phyloP scores from a whole-genome alignment of 2,888 invertebrate species.

The Pristionchus arcanus region DNA sequence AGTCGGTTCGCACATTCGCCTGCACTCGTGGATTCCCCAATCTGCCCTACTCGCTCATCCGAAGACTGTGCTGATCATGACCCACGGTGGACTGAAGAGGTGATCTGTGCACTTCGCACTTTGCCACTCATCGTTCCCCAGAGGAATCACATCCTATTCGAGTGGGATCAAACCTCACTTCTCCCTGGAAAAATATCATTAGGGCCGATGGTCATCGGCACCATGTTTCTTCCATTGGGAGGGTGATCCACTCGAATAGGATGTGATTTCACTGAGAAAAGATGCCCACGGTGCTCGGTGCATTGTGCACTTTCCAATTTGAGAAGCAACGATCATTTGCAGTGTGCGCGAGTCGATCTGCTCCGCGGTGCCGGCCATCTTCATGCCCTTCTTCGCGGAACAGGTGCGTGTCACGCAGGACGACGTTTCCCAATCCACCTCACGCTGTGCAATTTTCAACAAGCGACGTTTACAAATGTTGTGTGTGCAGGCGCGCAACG shows the following conservation, averaged over 20 bases:
- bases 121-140: not conserved
- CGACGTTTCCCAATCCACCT: conserved; percentile 32
- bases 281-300: not conserved
- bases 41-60: conserved; percentile 65
- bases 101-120: not conserved
- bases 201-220: no score
- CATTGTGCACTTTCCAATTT: not conserved
- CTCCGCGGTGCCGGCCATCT: conserved; percentile 55
- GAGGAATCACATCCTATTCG: not conserved
- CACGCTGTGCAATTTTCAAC: not conserved
- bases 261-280: no score
- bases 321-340: not conserved
- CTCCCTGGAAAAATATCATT: no score
- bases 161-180: no score
- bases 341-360: conserved; percentile 57
- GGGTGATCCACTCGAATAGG: no score
- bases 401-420: conserved; percentile 10
- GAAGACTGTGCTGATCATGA: conserved; percentile 66
- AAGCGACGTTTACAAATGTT: conserved; percentile 30
- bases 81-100: conserved; percentile 70
- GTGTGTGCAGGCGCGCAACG: conserved; percentile 30
- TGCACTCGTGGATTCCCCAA: conserved; percentile 68
- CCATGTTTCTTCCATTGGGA: no score
- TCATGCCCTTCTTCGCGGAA: conserved; percentile 59
- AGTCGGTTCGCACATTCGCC: conserved; percentile 59